Evolutionary conservation across 2,797 vertebrate species (phyloP).

Genomic region (Phataginus tricuspis): DNA sequence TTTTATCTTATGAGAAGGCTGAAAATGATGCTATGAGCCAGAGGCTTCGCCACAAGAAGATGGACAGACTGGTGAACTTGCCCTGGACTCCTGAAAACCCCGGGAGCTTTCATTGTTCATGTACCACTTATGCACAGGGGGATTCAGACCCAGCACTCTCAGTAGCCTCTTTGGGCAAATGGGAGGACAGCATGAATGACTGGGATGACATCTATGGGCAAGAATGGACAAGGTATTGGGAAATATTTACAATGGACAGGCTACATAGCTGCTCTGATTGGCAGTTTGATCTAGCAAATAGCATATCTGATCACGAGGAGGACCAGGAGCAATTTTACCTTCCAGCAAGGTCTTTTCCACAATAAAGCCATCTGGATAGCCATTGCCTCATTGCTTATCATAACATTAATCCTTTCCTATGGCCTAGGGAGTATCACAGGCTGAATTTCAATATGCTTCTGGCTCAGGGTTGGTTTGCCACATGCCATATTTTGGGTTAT

Average conservation of each 20-base stretch:
- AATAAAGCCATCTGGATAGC: conserved; percentile 84
- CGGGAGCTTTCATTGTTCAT: conserved; percentile 80
- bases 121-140: conserved; percentile 73
- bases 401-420: conserved; percentile 76
- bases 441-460: conserved; percentile 81
- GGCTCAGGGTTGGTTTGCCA: conserved; percentile 81
- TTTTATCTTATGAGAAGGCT: conserved; percentile 81
- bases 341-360: conserved; percentile 83
- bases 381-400: conserved; percentile 78
- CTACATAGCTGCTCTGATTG: conserved; percentile 81
- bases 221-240: conserved; percentile 80
- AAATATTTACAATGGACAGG: conserved; percentile 71
- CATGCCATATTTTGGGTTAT: conserved; percentile 80
- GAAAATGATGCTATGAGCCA: conserved; percentile 83
- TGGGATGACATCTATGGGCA: conserved; percentile 79
- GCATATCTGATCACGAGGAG: conserved; percentile 83
- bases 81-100: conserved; percentile 73
- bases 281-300: conserved; percentile 83
- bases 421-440: conserved; percentile 72
- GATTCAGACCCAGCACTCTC: conserved; percentile 70
- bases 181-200: conserved; percentile 75
- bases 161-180: conserved; percentile 53
- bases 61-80: conserved; percentile 79
- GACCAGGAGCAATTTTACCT: conserved; percentile 81
- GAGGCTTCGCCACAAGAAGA: conserved; percentile 79